These are phyloP conservation scores for Adelges cooleyi DNA, from an alignment of 1,140 invertebrate genomes.

Conservation along the genomic window DNA sequence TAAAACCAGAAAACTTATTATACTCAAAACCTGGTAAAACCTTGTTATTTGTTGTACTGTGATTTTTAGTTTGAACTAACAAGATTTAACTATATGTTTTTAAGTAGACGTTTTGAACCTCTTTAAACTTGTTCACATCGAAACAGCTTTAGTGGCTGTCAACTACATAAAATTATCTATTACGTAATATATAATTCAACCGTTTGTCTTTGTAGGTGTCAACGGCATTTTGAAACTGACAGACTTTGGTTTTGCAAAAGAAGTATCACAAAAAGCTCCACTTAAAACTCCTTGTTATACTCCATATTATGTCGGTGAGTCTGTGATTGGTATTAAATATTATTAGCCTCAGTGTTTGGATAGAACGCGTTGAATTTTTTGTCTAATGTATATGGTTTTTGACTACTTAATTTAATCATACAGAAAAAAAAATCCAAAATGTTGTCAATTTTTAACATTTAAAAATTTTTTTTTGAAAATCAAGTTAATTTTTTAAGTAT, in stretches of 20 bases:
- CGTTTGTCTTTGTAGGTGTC: constrained; percentile 41
- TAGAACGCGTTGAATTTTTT: no score
- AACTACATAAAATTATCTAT: no score
- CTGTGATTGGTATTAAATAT: neutral
- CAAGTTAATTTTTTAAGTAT: no score
- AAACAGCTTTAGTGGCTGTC: no score
- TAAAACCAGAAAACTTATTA: constrained; percentile 86
- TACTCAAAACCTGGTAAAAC: constrained; percentile 54
- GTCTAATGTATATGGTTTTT: no score
- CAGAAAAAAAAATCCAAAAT: no score
- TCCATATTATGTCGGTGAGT: constrained; percentile 89
- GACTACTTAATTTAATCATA: no score
- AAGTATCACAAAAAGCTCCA: constrained; percentile 70
- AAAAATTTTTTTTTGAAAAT: no score
- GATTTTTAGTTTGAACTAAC: neutral
- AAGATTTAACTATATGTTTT: no score
- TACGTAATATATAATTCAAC: no score
- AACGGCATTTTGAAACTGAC: constrained; percentile 84
- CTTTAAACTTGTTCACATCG: no score
- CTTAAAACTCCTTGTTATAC: constrained; percentile 97
- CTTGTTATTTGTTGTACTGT: neutral
- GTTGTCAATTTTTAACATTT: constrained; percentile 1
- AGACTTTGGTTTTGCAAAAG: constrained; percentile 99
- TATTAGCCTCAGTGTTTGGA: neutral
- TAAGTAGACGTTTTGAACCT: no score